Evolutionary conservation across 2,797 vertebrate species (phyloP).

Genomic region (Percopsis omiscomaycus): DNA sequence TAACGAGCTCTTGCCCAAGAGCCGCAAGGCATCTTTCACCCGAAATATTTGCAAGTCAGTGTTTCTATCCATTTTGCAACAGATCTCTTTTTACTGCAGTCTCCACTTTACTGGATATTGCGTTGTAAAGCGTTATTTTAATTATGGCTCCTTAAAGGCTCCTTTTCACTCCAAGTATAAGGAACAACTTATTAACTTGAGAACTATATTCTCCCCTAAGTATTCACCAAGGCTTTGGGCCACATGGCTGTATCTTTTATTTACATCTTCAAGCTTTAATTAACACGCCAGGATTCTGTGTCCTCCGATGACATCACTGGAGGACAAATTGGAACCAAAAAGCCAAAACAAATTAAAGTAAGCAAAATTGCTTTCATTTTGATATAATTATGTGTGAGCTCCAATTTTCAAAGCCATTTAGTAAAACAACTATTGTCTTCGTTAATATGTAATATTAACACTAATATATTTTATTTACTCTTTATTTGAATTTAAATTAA

Average conservation of each 20-base stretch:
- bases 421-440: no score
- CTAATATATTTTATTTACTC: no score
- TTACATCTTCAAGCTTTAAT: neutral
- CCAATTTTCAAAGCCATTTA: no score
- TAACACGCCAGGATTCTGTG: neutral
- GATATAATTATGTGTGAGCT: neutral
- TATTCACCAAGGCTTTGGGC: neutral
- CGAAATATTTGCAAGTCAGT: no score
- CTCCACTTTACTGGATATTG: conserved; percentile 5
- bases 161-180: neutral
- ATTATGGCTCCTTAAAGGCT: neutral
- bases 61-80: no score
- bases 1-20: no score
- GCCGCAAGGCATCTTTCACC: no score
- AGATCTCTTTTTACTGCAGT: neutral
- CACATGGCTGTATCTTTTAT: neutral
- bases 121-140: neutral
- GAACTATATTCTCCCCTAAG: conserved; percentile 13
- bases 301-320: neutral
- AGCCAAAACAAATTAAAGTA: neutral
- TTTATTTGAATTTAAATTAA: no score
- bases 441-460: no score
- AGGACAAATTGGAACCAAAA: neutral
- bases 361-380: neutral
- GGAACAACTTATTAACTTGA: conserved; percentile 1